Conservation (phyloP, 1,140 invertebrate species). For the Philotrypesis tridentata region DNA sequence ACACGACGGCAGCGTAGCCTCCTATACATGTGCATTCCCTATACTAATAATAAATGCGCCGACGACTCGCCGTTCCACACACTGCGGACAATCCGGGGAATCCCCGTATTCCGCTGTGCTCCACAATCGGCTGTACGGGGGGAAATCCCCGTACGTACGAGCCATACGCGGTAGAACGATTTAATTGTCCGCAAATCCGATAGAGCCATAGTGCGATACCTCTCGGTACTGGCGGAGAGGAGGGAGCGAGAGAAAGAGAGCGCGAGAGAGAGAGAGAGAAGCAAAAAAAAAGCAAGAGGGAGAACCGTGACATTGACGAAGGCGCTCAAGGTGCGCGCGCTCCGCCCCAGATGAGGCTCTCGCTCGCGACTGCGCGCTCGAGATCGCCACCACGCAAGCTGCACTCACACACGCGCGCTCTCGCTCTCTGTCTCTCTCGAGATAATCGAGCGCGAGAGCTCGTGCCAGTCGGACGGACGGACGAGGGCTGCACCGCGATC, state of each 20-base stretch:
- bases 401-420: not conserved
- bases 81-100: too few relatives aligned
- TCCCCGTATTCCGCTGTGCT: too few relatives aligned
- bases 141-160: too few relatives aligned
- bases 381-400: too few relatives aligned
- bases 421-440: not conserved
- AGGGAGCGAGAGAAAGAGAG: not conserved
- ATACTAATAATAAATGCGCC: conserved; percentile 6
- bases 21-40: not conserved
- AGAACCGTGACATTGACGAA: conserved; percentile 18
- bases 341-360: conserved; percentile 24
- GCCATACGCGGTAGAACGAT: too few relatives aligned
- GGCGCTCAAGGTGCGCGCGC: conserved; percentile 35
- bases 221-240: too few relatives aligned
- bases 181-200: too few relatives aligned
- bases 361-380: not conserved
- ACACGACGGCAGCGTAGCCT: too few relatives aligned
- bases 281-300: not conserved
- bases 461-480: conserved; percentile 3
- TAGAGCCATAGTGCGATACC: too few relatives aligned
- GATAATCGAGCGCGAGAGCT: conserved; percentile 12
- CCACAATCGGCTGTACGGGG: too few relatives aligned
- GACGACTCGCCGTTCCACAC: too few relatives aligned
- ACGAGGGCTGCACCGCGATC: not conserved
- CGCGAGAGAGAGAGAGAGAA: conserved; percentile 44